Conservation (phyloP, 2,888 invertebrate genomes). For the Agrochola circellaris region DNA sequence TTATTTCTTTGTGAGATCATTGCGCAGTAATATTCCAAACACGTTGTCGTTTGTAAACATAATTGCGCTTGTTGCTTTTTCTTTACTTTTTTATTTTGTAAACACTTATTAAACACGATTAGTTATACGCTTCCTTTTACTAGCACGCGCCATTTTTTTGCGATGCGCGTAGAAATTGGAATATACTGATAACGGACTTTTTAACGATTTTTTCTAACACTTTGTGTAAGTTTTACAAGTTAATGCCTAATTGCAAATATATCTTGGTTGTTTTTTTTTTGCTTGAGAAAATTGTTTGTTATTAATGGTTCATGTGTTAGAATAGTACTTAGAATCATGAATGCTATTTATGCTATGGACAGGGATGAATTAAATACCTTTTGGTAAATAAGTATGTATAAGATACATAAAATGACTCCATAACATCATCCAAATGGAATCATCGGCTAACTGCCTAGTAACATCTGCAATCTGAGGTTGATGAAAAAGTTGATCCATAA, state of each 20-base stretch:
- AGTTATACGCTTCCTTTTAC: slow-evolving; percentile 57
- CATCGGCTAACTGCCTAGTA: not conserved
- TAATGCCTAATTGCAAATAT: not conserved
- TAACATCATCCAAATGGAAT: not conserved
- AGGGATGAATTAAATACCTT: not conserved
- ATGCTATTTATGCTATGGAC: not conserved
- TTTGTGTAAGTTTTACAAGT: not conserved
- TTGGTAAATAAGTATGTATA: not conserved
- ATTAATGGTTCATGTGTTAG: not conserved
- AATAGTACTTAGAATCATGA: not conserved
- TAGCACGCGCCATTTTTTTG: slow-evolving; percentile 45
- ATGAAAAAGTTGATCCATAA: not conserved
- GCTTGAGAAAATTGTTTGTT: not conserved
- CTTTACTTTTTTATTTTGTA: slow-evolving; percentile 59
- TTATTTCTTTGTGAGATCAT: slow-evolving; percentile 19
- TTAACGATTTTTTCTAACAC: not conserved
- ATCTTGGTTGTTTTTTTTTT: not conserved
- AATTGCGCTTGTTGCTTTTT: slow-evolving; percentile 54
- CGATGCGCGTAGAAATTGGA: slow-evolving; percentile 11
- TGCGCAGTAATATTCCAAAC: slow-evolving; percentile 46
- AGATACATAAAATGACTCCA: too few relatives aligned
- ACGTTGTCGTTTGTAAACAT: slow-evolving; percentile 60
- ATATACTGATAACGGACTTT: not conserved
- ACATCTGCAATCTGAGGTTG: not conserved
- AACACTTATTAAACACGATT: slow-evolving; percentile 54